Percentiles rank a stretch among this genome's conserved stretches.
Conservation (phyloP, 2,797 vertebrate genomes). For the Pempheris klunzingeri region DNA sequence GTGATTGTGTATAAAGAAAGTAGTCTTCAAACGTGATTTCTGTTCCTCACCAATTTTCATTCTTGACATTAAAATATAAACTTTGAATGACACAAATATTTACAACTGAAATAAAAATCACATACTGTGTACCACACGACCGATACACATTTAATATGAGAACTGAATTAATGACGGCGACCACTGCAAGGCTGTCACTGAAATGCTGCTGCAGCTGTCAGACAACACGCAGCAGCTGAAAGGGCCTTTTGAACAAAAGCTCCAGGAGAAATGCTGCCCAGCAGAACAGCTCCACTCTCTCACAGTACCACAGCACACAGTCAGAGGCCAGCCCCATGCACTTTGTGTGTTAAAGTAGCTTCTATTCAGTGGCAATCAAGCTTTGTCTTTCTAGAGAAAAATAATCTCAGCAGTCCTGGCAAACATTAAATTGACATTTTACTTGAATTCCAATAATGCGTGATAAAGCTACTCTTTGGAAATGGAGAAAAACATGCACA, state of each 20-base stretch:
- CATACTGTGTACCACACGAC: neutral
- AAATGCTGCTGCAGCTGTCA: constrained; percentile 55
- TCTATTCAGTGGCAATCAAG: neutral
- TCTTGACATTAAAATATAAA: neutral
- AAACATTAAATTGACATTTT: neutral
- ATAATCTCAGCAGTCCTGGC: too few relatives aligned
- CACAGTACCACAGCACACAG: constrained; percentile 20
- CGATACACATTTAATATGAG: neutral
- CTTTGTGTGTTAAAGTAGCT: neutral
- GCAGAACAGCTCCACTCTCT: neutral
- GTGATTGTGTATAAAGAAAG: neutral
- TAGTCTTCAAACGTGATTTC: neutral
- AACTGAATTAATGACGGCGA: neutral
- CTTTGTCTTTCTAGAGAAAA: neutral
- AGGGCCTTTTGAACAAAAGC: neutral
- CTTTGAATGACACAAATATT: neutral
- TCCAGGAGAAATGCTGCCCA: constrained; percentile 16
- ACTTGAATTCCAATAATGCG: neutral
- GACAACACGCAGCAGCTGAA: constrained; percentile 40
- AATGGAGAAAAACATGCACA: neutral
- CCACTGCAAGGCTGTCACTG: neutral
- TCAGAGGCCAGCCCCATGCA: neutral
- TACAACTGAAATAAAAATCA: neutral
- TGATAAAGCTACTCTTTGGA: neutral
- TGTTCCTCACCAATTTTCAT: neutral